Conservation (phyloP, 2,113 vertebrate species). For the Salvelinus fontinalis region DNA sequence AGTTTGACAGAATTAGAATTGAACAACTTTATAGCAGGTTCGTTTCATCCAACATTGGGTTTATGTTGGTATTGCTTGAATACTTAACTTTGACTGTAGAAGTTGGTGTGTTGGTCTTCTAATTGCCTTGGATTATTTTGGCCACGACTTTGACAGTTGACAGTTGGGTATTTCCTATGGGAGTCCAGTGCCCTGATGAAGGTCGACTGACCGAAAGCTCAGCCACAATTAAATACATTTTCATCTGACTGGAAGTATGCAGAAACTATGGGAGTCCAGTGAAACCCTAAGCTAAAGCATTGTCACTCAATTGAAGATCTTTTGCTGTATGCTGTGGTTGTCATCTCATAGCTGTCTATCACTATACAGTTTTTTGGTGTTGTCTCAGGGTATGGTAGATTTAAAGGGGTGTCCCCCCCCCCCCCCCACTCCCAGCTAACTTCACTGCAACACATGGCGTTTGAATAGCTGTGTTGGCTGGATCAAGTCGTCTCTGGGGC, state of each 20-base stretch:
- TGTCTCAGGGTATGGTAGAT: conserved; percentile 20
- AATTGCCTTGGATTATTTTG: background rate
- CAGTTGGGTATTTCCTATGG: background rate
- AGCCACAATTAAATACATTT: too few relatives aligned
- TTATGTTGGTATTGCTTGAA: background rate
- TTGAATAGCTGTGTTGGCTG: background rate
- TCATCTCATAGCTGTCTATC: conserved; percentile 33
- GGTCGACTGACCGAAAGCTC: too few relatives aligned
- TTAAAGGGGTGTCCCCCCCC: background rate
- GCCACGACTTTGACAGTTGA: background rate
- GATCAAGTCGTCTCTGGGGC: background rate
- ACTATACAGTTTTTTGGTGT: conserved; percentile 28
- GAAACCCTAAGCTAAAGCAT: background rate
- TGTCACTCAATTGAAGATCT: conserved; percentile 34
- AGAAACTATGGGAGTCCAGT: background rate
- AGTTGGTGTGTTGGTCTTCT: background rate
- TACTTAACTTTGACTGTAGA: background rate
- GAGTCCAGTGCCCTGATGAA: too few relatives aligned
- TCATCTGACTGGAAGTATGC: too few relatives aligned
- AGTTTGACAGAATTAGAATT: too few relatives aligned
- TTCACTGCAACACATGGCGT: conserved; percentile 19
- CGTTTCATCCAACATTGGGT: background rate
- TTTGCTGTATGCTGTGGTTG: conserved; percentile 27
- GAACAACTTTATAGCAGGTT: too few relatives aligned
- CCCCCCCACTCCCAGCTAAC: background rate